Percentiles rank a stretch among this genome's conserved stretches.
phyloP scores from a whole-genome alignment of 1,140 invertebrate genomes.

The Bombus picipes region DNA sequence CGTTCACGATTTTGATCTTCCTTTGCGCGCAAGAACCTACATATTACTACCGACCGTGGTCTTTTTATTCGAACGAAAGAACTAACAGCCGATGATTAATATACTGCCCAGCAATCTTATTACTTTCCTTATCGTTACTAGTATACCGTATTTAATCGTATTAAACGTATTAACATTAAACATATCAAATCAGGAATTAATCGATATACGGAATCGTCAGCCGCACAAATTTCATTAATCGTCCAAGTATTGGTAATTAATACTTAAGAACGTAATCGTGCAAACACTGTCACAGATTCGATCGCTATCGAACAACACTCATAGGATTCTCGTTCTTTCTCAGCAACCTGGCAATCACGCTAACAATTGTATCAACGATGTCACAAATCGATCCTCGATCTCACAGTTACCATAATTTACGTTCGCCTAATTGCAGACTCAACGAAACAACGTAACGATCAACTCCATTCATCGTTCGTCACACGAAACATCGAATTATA shows the following conservation, averaged over 20 bases:
- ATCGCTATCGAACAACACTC: background rate
- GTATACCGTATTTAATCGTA: too few relatives aligned
- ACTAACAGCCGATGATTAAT: too few relatives aligned
- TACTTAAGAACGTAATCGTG: background rate
- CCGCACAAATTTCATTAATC: background rate
- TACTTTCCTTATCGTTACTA: too few relatives aligned
- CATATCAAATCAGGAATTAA: too few relatives aligned
- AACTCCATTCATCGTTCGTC: background rate
- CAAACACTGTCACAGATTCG: background rate
- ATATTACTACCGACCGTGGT: too few relatives aligned
- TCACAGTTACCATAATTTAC: background rate
- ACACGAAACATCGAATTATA: background rate
- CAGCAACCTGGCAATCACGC: background rate
- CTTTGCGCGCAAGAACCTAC: too few relatives aligned
- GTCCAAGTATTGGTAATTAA: too few relatives aligned
- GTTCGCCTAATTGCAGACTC: background rate
- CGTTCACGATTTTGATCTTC: background rate
- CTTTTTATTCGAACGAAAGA: too few relatives aligned
- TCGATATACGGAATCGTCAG: too few relatives aligned
- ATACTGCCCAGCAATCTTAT: too few relatives aligned
- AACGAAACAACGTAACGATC: background rate
- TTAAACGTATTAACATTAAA: too few relatives aligned
- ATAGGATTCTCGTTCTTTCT: background rate
- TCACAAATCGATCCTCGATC: background rate
- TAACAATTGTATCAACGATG: background rate